Evolutionary conservation across 1,140 invertebrate species (phyloP), one percentile per base, ranked within the genome.

Genomic region (Anastatus disparis): DNA sequence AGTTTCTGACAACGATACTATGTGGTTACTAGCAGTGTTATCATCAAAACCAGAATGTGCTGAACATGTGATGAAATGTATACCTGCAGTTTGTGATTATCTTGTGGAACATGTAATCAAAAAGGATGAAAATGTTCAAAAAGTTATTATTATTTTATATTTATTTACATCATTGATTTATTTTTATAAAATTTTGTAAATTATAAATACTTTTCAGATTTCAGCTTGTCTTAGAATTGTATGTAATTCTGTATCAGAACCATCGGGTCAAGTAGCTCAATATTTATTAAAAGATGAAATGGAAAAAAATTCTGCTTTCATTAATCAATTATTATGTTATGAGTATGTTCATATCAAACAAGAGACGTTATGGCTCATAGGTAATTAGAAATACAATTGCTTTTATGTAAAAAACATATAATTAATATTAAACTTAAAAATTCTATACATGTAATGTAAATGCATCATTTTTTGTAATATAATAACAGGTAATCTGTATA

Each of bases 291-390:
- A 69, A 10, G 76, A 79, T 75, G 48, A 74, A n/a, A 78, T 75
- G 71, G 75, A 79, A 56, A 55, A 55, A 29, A 56, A 74, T 50
- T 71, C 71, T 40, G 63, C 74, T 73, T 71, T 81, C 15, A 67
- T 79, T 1, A 68, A 75, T 29, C 72, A 62, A 73, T 71, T 85
- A 56, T 74, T 85, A 31, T 71, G 65, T 15, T 77, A 82, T 74
- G 67, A 74, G 38, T 75, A 80, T 44, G 42, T 74, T 48, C 78
- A 84, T 24, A 68, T 85, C 13, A 79, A 78, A 71, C 82, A 76
- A 74, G 82, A 85, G 77, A 79, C 81, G 40, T 46, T 85, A 0
- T 85, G 83, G 82, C 67, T 85, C 4, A 69, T 85, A 70, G 83
- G 83, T 84, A 80, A 61, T 15, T 72, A 69, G 50, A 10, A 31